phyloP scores from a whole-genome alignment of 2,113 vertebrate genomes.

The Crotalus viridis region DNA sequence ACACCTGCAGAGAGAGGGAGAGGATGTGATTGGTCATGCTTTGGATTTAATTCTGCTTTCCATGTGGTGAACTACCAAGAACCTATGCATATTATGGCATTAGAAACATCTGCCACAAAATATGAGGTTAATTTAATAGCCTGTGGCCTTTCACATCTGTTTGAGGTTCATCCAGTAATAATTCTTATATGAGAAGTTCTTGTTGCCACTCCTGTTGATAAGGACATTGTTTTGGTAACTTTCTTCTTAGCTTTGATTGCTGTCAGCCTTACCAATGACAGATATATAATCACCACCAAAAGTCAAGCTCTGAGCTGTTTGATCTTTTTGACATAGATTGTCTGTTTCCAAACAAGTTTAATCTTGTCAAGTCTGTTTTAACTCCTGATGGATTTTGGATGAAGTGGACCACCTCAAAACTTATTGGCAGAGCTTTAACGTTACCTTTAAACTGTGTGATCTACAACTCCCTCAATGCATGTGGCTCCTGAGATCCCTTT shows the following conservation, averaged over 20 bases:
- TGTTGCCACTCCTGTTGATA: not conserved
- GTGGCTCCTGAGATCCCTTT: not conserved
- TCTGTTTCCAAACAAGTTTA: not conserved
- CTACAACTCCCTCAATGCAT: not conserved
- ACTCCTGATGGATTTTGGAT: not conserved
- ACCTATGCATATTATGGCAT: not conserved
- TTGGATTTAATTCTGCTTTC: not conserved
- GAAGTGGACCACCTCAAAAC: not conserved
- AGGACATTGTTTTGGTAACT: not conserved
- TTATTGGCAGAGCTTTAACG: not conserved
- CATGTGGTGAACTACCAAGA: not conserved
- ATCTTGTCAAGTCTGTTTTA: not conserved
- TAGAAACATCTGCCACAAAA: not conserved
- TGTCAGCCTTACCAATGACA: not conserved
- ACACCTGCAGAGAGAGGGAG: not conserved
- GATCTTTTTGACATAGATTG: not conserved
- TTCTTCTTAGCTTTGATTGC: not conserved
- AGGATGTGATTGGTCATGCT: not conserved
- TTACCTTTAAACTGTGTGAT: not conserved
- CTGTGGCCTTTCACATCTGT: accelerated
- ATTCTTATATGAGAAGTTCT: not conserved
- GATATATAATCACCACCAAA: not conserved
- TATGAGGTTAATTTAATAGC: accelerated
- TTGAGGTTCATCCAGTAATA: not conserved
- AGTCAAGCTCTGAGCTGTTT: not conserved